Base-by-base conservation (phyloP, 2,888 invertebrate species). In the Hermaeophaga mercurialis region DNA sequence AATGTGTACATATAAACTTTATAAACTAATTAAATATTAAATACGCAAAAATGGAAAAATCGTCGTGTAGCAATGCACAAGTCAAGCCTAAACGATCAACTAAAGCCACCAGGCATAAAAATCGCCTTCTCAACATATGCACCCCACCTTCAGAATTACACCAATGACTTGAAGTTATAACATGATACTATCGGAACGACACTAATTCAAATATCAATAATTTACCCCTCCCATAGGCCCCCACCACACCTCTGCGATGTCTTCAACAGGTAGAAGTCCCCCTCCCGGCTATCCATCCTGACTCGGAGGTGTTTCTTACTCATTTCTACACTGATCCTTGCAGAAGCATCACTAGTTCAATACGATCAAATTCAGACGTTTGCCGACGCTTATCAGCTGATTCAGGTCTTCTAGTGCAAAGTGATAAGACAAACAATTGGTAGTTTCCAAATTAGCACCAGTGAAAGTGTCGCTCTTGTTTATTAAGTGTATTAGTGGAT, bases 201-300 rank as follows among this genome's bases (percentile, higher is more conserved):
- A 74, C 73, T 74, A 74, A 75, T 73, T 75, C 74, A 73, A 75
- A 75, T 74, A 74, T 75, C 75, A 73, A 76, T 75, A 75, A 71
- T 71, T 73, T 69, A 74, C 71, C 75, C 74, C 75, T 71, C 72
- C 73, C 60, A 49, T 52, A 54, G 44, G 48, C 54, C 67, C 67
- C 66, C 68, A 64, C 66, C 63, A 59, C 61, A 38, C 43, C 47
- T 54, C 61, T 39, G 54, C 54, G 59, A 61, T 67, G 71, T 72
- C 72, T 71, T 74, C 73, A 65, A 71, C 73, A 74, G 74, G 74
- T 73, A 73, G 71, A 71, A 66, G 46, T 53, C 70, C 73, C 73
- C 75, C 72, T 69, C 71, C 70, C 66, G 64, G 59, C 59, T 63
- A 64, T 66, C 69, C 70, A 72, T 70, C 72, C 70, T 63, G 66